phyloP scores from a whole-genome alignment of 2,113 vertebrate species.

The Corapipo altera region DNA sequence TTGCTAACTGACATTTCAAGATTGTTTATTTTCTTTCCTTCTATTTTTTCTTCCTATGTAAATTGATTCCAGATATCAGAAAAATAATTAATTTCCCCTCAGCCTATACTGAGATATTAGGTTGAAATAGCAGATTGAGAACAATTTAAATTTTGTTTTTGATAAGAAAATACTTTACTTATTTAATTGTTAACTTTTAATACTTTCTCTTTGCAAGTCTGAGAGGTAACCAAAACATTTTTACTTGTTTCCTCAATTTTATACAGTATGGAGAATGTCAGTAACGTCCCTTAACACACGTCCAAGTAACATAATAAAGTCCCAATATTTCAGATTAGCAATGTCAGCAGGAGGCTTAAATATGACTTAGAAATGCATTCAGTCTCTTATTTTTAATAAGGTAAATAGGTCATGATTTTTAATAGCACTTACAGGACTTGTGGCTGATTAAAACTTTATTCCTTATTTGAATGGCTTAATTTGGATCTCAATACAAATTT shows the following conservation, averaged over 20 bases:
- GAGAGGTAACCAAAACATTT: conserved; percentile 71
- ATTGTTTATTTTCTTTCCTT: neutral
- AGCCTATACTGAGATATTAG: conserved; percentile 17
- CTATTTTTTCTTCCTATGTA: neutral
- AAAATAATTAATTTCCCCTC: conserved; percentile 47
- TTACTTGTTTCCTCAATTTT: conserved; percentile 72
- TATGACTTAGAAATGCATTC: conserved; percentile 70
- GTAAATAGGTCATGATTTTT: conserved; percentile 49
- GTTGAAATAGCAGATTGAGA: conserved; percentile 47
- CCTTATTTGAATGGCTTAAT: conserved; percentile 58
- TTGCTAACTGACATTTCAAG: conserved; percentile 15
- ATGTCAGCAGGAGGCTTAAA: conserved; percentile 72
- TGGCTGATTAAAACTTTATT: conserved; percentile 69
- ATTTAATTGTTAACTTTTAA: conserved; percentile 67
- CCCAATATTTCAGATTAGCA: conserved; percentile 51
- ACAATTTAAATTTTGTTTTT: conserved; percentile 62
- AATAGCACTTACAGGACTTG: conserved; percentile 37
- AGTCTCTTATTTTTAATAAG: conserved; percentile 71
- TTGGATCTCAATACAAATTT: conserved; percentile 34
- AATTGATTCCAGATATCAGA: conserved; percentile 59
- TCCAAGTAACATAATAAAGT: conserved; percentile 68
- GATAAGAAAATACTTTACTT: conserved; percentile 58
- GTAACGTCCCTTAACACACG: conserved; percentile 68
- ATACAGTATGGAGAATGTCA: conserved; percentile 68
- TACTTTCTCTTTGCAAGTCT: conserved; percentile 16